phyloP scores from a whole-genome alignment of 2,797 vertebrate species.

The Amblyopsis hoosieri region DNA sequence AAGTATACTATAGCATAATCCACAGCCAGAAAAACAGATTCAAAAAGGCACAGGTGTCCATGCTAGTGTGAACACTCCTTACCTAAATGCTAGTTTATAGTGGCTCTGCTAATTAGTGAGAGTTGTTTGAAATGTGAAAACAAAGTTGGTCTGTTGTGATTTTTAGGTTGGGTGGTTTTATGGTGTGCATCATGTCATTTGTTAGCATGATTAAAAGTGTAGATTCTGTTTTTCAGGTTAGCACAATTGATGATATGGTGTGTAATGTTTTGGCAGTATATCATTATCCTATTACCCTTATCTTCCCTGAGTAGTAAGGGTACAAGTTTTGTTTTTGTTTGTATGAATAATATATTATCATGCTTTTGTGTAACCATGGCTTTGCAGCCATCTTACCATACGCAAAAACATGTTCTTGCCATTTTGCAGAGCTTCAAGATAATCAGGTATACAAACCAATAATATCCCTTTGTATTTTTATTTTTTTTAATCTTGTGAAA shows the following conservation, averaged over 20 bases:
- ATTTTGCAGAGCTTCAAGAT: slow-evolving; percentile 8
- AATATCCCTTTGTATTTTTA: background rate
- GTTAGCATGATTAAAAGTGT: slow-evolving; percentile 14
- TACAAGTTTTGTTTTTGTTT: slow-evolving; percentile 15
- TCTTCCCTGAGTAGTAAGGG: background rate
- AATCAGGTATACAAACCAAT: slow-evolving; percentile 3
- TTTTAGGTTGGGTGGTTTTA: slow-evolving; percentile 28
- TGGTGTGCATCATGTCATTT: slow-evolving; percentile 33
- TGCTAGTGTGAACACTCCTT: slow-evolving; percentile 21
- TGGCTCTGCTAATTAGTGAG: slow-evolving; percentile 16
- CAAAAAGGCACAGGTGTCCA: slow-evolving; percentile 10
- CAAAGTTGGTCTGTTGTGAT: slow-evolving; percentile 16
- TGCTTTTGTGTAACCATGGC: too few relatives aligned
- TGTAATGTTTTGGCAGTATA: slow-evolving; percentile 3
- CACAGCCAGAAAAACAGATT: slow-evolving; percentile 43
- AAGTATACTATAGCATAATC: slow-evolving; percentile 42
- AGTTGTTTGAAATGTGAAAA: slow-evolving; percentile 25
- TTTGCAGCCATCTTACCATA: too few relatives aligned
- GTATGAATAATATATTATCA: too few relatives aligned
- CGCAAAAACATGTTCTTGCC: background rate
- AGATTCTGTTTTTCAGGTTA: slow-evolving; percentile 11
- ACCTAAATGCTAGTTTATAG: slow-evolving; percentile 5
- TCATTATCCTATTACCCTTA: background rate
- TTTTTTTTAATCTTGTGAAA: too few relatives aligned
- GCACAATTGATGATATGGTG: slow-evolving; percentile 13